phyloP scores from a whole-genome alignment of 2,113 vertebrate genomes.

The Isurus oxyrinchus region DNA sequence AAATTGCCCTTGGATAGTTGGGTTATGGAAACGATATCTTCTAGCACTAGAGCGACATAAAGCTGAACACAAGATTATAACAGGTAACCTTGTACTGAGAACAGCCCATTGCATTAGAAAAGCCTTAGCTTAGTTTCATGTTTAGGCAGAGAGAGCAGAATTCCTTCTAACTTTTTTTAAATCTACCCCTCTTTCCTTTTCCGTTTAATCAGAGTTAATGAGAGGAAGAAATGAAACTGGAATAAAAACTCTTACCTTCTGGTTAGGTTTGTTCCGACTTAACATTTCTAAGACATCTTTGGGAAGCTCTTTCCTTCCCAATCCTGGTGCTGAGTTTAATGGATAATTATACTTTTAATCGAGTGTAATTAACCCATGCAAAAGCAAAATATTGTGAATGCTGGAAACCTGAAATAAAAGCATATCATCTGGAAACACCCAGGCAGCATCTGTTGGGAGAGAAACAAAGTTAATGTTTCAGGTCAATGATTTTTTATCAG shows the following conservation, averaged over 20 bases:
- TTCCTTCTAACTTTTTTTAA: not conserved
- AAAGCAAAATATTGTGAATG: too few relatives aligned
- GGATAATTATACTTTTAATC: not conserved
- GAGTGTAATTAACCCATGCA: not conserved
- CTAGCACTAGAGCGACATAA: constrained; percentile 83
- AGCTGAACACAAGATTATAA: constrained; percentile 67
- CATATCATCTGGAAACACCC: too few relatives aligned
- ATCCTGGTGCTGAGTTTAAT: not conserved
- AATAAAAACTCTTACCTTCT: not conserved
- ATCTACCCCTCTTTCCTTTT: not conserved
- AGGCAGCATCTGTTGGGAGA: too few relatives aligned
- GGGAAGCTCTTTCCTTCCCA: too few relatives aligned
- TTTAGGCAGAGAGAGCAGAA: not conserved
- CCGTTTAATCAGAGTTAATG: not conserved
- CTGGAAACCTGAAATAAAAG: too few relatives aligned
- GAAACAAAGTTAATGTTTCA: too few relatives aligned
- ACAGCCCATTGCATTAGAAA: not conserved
- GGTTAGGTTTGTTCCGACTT: not conserved
- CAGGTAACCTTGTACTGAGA: constrained; percentile 56
- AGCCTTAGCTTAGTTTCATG: not conserved
- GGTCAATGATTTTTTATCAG: too few relatives aligned
- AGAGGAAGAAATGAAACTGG: too few relatives aligned
- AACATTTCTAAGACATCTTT: not conserved
- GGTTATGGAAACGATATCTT: constrained; percentile 85
- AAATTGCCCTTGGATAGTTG: constrained; percentile 95